phyloP scores from a whole-genome alignment of 37 sponge, comb jelly and placozoan species.

The Hexactinellida sp. region DNA sequence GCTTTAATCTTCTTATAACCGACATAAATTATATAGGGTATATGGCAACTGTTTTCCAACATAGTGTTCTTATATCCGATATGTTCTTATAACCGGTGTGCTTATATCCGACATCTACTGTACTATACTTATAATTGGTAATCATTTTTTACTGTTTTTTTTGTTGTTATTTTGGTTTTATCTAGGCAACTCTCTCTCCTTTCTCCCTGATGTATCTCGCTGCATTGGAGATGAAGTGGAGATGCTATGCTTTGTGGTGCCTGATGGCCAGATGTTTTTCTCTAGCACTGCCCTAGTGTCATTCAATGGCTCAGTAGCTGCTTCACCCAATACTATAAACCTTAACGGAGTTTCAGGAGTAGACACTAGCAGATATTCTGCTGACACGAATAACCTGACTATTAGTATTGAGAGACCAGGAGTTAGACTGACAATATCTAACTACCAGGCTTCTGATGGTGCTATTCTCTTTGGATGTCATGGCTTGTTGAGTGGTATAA shows the following conservation, averaged over 20 bases:
- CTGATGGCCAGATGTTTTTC: not conserved
- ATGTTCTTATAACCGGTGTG: too few relatives aligned
- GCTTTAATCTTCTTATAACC: too few relatives aligned
- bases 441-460: not conserved
- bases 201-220: not conserved
- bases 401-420: not conserved
- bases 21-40: too few relatives aligned
- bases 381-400: not conserved
- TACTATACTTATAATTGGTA: too few relatives aligned
- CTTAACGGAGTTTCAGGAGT: not conserved
- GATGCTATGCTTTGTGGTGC: not conserved
- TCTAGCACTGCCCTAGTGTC: not conserved
- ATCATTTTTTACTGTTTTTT: too few relatives aligned
- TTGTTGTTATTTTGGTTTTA: too few relatives aligned
- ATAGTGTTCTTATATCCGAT: too few relatives aligned
- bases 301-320: not conserved
- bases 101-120: too few relatives aligned
- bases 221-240: not conserved
- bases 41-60: too few relatives aligned
- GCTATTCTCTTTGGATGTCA: not conserved
- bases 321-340: not conserved
- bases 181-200: too few relatives aligned
- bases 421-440: not conserved
- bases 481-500: not conserved
- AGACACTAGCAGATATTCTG: not conserved